Percentiles rank a stretch among this genome's conserved stretches.
Evolutionary conservation across 2,797 vertebrate genomes (phyloP).

Genomic region (Hippocampus kuda): DNA sequence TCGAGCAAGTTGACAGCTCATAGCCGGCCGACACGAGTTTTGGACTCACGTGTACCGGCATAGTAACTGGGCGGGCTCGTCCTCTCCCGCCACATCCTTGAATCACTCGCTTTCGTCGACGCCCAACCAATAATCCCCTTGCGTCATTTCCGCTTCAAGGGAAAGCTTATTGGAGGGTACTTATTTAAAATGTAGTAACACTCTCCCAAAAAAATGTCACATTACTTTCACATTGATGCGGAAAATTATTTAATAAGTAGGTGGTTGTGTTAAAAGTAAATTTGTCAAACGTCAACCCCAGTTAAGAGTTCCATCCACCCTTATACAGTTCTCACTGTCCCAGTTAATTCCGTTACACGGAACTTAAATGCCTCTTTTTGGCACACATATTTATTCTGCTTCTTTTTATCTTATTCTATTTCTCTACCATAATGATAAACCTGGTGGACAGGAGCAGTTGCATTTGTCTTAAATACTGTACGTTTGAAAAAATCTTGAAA

Average conservation of each 20-base stretch:
- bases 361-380: neutral
- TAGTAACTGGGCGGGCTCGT: constrained; percentile 39
- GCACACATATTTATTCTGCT: too few relatives aligned
- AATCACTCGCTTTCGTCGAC: constrained; percentile 17
- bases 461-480: neutral
- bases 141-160: constrained; percentile 1
- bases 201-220: neutral
- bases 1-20: neutral
- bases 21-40: constrained; percentile 34
- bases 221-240: neutral
- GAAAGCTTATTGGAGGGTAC: neutral
- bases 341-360: neutral
- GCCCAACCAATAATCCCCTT: neutral
- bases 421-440: neutral
- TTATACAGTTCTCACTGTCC: too few relatives aligned
- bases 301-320: too few relatives aligned
- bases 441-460: neutral
- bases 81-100: constrained; percentile 47
- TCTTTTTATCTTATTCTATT: neutral
- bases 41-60: constrained; percentile 42
- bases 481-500: neutral
- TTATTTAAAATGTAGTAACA: neutral
- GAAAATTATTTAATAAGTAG: neutral
- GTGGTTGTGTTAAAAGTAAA: too few relatives aligned
- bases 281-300: too few relatives aligned